phyloP scores from a whole-genome alignment of 1,140 invertebrate genomes.

The Rhagoletis zephyria region DNA sequence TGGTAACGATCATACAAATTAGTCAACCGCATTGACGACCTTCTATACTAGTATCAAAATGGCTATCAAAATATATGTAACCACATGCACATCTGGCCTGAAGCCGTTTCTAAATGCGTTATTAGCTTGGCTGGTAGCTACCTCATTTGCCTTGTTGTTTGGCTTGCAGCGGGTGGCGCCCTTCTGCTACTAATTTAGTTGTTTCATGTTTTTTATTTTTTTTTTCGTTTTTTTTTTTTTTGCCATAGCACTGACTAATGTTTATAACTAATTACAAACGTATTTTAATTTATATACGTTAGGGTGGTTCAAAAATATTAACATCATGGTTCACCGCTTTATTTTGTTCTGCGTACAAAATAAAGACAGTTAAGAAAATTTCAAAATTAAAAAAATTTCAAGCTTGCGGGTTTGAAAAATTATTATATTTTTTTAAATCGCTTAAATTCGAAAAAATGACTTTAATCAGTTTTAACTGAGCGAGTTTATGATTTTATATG shows the following conservation, averaged over 20 bases:
- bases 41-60: not conserved
- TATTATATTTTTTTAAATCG: no score
- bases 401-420: no score
- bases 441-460: no score
- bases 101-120: not conserved
- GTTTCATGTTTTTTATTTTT: not conserved
- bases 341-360: no score
- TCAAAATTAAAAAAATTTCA: no score
- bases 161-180: not conserved
- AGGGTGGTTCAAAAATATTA: no score
- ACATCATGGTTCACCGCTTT: no score
- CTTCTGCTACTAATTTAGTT: slow-evolving; percentile 11
- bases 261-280: not conserved
- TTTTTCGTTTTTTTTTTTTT: not conserved
- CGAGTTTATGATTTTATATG: no score
- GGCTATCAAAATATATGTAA: not conserved
- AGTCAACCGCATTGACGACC: not conserved
- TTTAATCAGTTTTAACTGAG: no score
- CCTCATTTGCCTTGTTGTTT: not conserved
- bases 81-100: not conserved
- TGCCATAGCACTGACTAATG: not conserved
- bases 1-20: not conserved
- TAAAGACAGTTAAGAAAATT: no score
- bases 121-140: not conserved
- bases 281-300: no score